phyloP scores from a whole-genome alignment of 2,888 invertebrate genomes.

The Drosophila colorata region DNA sequence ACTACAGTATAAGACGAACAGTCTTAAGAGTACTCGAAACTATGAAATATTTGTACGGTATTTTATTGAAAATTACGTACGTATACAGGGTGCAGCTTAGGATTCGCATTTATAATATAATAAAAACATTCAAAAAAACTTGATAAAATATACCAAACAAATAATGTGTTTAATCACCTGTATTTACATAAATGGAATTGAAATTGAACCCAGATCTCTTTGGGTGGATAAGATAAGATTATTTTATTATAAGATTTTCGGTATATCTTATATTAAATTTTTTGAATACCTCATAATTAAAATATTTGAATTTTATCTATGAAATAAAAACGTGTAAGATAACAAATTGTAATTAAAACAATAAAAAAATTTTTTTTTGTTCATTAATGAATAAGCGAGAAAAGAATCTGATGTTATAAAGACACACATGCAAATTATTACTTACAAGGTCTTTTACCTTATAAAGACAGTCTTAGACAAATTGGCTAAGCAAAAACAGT shows the following conservation, averaged over 20 bases:
- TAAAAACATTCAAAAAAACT: too few relatives aligned
- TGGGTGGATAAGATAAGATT: too few relatives aligned
- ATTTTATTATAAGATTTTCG: too few relatives aligned
- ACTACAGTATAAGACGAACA: constrained; percentile 23
- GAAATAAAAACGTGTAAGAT: not conserved
- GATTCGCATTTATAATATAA: not conserved
- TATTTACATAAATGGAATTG: too few relatives aligned
- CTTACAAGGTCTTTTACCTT: constrained; percentile 35
- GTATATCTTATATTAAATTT: too few relatives aligned
- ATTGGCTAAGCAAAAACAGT: constrained; percentile 8
- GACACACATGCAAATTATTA: constrained; percentile 7
- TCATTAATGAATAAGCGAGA: constrained; percentile 2
- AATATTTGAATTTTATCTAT: not conserved
- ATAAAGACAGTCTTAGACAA: constrained; percentile 7
- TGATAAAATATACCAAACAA: too few relatives aligned
- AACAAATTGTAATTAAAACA: not conserved
- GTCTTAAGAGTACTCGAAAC: constrained; percentile 19
- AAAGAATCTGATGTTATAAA: not conserved
- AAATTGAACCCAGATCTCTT: too few relatives aligned
- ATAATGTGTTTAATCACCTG: too few relatives aligned
- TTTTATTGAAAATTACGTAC: constrained; percentile 1
- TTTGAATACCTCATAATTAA: too few relatives aligned
- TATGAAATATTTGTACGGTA: constrained; percentile 13
- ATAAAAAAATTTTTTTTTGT: not conserved
- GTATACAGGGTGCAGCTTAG: not conserved